Percentiles rank a stretch among this genome's conserved stretches.
Conservation (phyloP, 1,140 invertebrate species). For the Carcinoscorpius rotundicauda region DNA sequence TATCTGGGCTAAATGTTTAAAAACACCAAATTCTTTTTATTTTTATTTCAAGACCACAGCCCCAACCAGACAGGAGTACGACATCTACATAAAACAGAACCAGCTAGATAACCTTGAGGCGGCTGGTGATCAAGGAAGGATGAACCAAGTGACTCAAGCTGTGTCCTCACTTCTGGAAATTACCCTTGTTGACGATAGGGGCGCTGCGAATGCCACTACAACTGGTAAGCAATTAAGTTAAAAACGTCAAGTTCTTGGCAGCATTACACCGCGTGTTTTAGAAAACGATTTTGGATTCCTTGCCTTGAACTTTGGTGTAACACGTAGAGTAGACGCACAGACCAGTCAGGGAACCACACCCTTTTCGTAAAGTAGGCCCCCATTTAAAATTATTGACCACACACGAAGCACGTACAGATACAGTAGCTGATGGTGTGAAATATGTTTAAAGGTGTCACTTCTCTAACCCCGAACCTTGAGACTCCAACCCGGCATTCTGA, state of each 20-base stretch:
- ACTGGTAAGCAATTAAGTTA: too few relatives aligned
- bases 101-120: constrained; percentile 25
- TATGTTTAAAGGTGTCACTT: too few relatives aligned
- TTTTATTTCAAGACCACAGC: constrained; percentile 13
- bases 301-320: too few relatives aligned
- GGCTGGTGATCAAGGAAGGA: constrained; percentile 25
- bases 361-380: too few relatives aligned
- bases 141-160: constrained; percentile 27
- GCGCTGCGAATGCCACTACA: neutral
- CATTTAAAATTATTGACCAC: too few relatives aligned
- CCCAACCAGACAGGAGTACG: constrained; percentile 25
- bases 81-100: constrained; percentile 23
- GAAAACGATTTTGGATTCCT: neutral
- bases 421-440: too few relatives aligned
- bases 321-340: too few relatives aligned
- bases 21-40: neutral
- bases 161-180: constrained; percentile 25
- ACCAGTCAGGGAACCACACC: too few relatives aligned
- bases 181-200: neutral
- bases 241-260: too few relatives aligned
- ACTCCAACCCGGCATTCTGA: too few relatives aligned
- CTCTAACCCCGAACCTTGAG: too few relatives aligned
- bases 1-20: neutral
- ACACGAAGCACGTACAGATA: too few relatives aligned
- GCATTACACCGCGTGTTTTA: neutral